A percentile compares a stretch with the other conserved stretches of the same genome.
Evolutionary conservation across 2,797 vertebrate genomes (phyloP).

Genomic region (Dromococcyx pavoninus): DNA sequence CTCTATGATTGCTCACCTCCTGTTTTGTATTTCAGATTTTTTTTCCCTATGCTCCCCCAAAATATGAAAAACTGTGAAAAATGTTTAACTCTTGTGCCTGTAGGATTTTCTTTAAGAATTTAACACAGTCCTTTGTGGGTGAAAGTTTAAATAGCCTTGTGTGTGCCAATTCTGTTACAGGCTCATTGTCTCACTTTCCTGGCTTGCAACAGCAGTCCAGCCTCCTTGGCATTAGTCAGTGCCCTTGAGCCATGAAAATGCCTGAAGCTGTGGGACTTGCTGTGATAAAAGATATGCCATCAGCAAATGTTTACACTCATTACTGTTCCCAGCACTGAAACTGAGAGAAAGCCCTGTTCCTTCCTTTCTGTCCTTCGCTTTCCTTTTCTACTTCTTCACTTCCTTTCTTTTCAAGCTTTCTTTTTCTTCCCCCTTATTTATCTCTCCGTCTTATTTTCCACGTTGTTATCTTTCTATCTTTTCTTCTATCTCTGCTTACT

Average conservation of each 20-base stretch:
- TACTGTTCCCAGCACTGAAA: slow-evolving; percentile 23
- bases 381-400: not conserved
- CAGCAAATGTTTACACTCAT: slow-evolving; percentile 46
- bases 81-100: not conserved
- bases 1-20: not conserved
- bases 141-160: not conserved
- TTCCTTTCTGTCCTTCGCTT: not conserved
- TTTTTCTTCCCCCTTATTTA: accelerated
- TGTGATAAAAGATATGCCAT: slow-evolving; percentile 34
- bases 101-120: not conserved
- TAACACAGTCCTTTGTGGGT: not conserved
- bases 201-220: not conserved
- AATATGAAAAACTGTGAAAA: not conserved
- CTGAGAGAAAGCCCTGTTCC: not conserved
- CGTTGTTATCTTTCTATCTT: not conserved
- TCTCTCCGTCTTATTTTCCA: not conserved
- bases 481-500: not conserved
- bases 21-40: not conserved
- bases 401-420: not conserved
- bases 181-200: slow-evolving; percentile 18
- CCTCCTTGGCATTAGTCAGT: slow-evolving; percentile 28
- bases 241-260: slow-evolving; percentile 15
- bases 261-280: slow-evolving; percentile 38
- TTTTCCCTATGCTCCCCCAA: not conserved
- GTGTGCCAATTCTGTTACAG: not conserved